Percentiles rank a stretch among this genome's conserved stretches.
These are phyloP conservation scores for Cylas formicarius DNA, from an alignment of 1,140 invertebrate species.

Conservation along the genomic window DNA sequence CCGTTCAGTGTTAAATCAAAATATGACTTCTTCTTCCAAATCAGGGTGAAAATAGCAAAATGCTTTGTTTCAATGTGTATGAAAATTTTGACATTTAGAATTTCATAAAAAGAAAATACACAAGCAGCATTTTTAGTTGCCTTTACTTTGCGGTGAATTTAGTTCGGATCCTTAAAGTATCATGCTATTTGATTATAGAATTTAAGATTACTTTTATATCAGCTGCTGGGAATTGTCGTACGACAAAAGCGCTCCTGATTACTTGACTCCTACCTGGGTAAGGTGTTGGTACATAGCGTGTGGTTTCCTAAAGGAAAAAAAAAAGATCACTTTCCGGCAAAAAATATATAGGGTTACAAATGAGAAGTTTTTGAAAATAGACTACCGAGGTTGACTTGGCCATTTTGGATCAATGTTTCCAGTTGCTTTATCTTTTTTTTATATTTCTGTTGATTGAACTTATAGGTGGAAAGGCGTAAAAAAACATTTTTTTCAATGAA, in stretches of 20 bases:
- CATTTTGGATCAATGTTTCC: constrained; percentile 37
- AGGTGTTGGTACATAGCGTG: constrained; percentile 6
- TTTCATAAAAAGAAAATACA: no score
- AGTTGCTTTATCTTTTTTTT: constrained; percentile 29
- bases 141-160: no score
- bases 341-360: constrained; percentile 5
- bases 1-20: no score
- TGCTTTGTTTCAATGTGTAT: no score
- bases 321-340: constrained; percentile 1
- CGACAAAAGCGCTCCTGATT: constrained; percentile 4
- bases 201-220: constrained; percentile 1
- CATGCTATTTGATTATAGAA: constrained; percentile 7
- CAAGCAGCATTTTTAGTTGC: no score
- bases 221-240: neutral
- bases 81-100: no score
- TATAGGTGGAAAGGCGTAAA: constrained; percentile 35
- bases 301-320: constrained; percentile 7
- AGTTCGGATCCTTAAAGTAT: no score
- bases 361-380: constrained; percentile 21
- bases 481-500: constrained; percentile 18
- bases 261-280: constrained; percentile 5
- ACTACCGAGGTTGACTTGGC: constrained; percentile 33
- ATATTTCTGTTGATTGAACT: constrained; percentile 21
- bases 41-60: no score
- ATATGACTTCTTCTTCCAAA: no score